phyloP scores from a whole-genome alignment of 2,888 invertebrate genomes.

The Troides oblongomaculatus region DNA sequence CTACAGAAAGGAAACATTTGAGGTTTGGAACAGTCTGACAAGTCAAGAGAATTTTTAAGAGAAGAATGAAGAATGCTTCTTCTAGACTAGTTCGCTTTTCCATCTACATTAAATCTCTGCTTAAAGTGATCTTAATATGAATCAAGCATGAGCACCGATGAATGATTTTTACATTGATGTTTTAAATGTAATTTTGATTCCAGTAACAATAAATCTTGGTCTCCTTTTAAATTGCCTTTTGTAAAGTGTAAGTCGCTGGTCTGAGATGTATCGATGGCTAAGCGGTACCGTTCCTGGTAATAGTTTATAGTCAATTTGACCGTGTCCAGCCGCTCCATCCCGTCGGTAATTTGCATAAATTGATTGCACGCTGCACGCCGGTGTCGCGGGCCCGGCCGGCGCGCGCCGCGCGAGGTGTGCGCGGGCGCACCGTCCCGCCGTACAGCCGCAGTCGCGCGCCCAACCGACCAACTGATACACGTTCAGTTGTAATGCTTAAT shows the following conservation, averaged over 20 bases:
- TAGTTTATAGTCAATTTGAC: slow-evolving; percentile 41
- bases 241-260: not conserved
- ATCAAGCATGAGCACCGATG: too few relatives aligned
- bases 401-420: slow-evolving; percentile 44
- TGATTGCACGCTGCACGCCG: slow-evolving; percentile 60
- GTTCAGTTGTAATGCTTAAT: slow-evolving; percentile 69
- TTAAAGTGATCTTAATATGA: too few relatives aligned
- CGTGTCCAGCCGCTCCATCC: slow-evolving; percentile 54
- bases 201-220: not conserved
- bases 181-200: too few relatives aligned
- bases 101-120: too few relatives aligned
- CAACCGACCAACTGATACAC: slow-evolving; percentile 75
- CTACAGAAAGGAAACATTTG: too few relatives aligned
- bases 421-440: slow-evolving; percentile 44
- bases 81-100: too few relatives aligned
- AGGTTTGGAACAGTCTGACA: too few relatives aligned
- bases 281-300: slow-evolving; percentile 31
- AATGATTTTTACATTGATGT: too few relatives aligned
- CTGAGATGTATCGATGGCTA: slow-evolving; percentile 2
- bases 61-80: too few relatives aligned
- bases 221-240: not conserved
- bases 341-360: slow-evolving; percentile 76
- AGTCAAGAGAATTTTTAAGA: too few relatives aligned
- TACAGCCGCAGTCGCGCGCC: slow-evolving; percentile 69
- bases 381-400: slow-evolving; percentile 41